phyloP scores from a whole-genome alignment of 2,888 invertebrate species.

The Odontomyia ornata region DNA sequence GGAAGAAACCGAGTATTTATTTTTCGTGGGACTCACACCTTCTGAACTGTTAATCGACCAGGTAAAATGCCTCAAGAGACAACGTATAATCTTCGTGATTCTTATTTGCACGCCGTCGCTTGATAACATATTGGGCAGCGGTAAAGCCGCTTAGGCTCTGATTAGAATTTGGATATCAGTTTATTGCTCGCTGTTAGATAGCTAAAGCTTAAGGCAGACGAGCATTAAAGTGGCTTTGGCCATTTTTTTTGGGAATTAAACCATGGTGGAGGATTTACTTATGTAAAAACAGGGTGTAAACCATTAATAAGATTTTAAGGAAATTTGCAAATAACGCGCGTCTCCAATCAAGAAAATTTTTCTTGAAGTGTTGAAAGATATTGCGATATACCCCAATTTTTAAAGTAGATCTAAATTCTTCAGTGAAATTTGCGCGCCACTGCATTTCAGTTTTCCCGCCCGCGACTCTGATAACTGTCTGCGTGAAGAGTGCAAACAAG shows the following conservation, averaged over 20 bases:
- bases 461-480: too few relatives aligned
- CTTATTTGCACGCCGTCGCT: not conserved
- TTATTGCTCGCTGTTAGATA: not conserved
- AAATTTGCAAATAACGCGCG: too few relatives aligned
- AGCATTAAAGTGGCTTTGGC: not conserved
- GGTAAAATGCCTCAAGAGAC: constrained; percentile 14
- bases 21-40: not conserved
- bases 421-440: not conserved
- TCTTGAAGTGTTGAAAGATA: too few relatives aligned
- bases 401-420: not conserved
- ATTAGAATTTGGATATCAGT: constrained; percentile 14
- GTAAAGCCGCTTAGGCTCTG: not conserved
- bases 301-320: too few relatives aligned
- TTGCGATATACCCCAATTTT: too few relatives aligned
- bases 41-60: constrained; percentile 7
- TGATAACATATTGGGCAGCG: constrained; percentile 1
- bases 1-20: not conserved
- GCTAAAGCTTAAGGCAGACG: not conserved
- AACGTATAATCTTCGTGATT: not conserved
- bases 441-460: not conserved
- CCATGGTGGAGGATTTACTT: too few relatives aligned
- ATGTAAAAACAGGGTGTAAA: too few relatives aligned
- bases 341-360: too few relatives aligned
- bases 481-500: too few relatives aligned
- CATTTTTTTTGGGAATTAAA: too few relatives aligned